phyloP scores from a whole-genome alignment of 2,888 invertebrate species.

The Andrena bucephala region DNA sequence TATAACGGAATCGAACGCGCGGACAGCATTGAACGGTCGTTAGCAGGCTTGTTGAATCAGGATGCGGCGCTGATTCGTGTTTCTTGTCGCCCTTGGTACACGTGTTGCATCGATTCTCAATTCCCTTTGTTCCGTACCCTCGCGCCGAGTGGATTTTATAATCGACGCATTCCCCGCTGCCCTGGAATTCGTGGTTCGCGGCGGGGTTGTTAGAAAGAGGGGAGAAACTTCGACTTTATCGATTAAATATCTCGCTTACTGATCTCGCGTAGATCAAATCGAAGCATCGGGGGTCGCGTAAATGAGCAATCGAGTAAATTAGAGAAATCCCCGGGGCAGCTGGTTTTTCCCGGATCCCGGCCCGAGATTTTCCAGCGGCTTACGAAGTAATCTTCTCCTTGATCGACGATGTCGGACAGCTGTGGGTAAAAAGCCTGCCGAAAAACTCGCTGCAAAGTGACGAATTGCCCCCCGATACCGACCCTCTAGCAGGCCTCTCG shows the following conservation, averaged over 20 bases:
- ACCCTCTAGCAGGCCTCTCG: slow-evolving; percentile 34
- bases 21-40: slow-evolving; percentile 3
- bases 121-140: neutral
- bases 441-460: slow-evolving; percentile 57
- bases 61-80: slow-evolving; percentile 14
- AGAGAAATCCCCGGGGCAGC: slow-evolving; percentile 16
- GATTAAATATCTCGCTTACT: neutral
- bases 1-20: slow-evolving; percentile 5
- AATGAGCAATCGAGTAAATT: slow-evolving; percentile 47
- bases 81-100: neutral
- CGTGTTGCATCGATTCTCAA: slow-evolving; percentile 27
- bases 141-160: neutral
- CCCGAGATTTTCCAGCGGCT: slow-evolving; percentile 41
- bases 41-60: slow-evolving; percentile 7
- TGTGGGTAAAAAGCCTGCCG: slow-evolving; percentile 35
- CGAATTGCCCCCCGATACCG: slow-evolving; percentile 62
- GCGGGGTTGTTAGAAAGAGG: no score
- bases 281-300: slow-evolving; percentile 17
- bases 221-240: no score
- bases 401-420: slow-evolving; percentile 51
- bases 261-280: neutral
- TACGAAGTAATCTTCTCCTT: slow-evolving; percentile 50
- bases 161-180: neutral
- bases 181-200: neutral
- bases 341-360: slow-evolving; percentile 8